Evolutionary conservation across 2,113 vertebrate genomes (phyloP).

Genomic region (Lutjanus erythropterus): DNA sequence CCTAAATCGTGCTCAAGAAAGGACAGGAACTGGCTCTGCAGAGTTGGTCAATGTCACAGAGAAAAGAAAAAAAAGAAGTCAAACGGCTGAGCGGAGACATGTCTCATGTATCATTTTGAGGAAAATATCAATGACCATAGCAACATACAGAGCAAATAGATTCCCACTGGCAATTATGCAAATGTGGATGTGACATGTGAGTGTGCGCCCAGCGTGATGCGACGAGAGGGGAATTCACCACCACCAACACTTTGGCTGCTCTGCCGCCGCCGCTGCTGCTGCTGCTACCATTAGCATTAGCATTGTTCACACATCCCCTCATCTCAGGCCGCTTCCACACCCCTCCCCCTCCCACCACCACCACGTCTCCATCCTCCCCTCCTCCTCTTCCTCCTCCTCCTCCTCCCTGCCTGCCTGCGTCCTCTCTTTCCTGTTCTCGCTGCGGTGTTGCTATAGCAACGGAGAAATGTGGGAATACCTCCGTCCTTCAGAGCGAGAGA

Average conservation of each 20-base stretch:
- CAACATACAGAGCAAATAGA: conserved; percentile 35
- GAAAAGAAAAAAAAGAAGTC: not conserved
- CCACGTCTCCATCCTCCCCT: conserved; percentile 59
- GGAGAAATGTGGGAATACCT: conserved; percentile 88
- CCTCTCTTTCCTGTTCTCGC: conserved; percentile 82
- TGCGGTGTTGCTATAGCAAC: conserved; percentile 88
- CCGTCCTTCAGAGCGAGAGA: conserved; percentile 83
- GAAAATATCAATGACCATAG: conserved; percentile 29
- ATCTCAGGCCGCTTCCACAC: conserved; percentile 62
- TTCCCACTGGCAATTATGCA: conserved; percentile 62
- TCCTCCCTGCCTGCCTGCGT: conserved; percentile 57
- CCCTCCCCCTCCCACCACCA: conserved; percentile 40
- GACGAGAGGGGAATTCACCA: conserved; percentile 61
- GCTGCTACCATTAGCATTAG: conserved; percentile 73
- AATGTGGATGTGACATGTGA: conserved; percentile 61
- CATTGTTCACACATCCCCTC: conserved; percentile 77
- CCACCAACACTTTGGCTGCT: conserved; percentile 42
- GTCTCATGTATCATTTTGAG: conserved; percentile 32
- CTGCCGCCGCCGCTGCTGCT: conserved; percentile 17
- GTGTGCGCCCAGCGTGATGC: conserved; percentile 42
- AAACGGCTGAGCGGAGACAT: not conserved
- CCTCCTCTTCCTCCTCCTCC: conserved; percentile 17
- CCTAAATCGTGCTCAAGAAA: conserved; percentile 6
- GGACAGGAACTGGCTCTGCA: conserved; percentile 32
- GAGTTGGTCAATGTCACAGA: conserved; percentile 50